These are phyloP conservation scores for Indicator maculatus DNA, from an alignment of 2,113 vertebrate species.

Conservation along the genomic window DNA sequence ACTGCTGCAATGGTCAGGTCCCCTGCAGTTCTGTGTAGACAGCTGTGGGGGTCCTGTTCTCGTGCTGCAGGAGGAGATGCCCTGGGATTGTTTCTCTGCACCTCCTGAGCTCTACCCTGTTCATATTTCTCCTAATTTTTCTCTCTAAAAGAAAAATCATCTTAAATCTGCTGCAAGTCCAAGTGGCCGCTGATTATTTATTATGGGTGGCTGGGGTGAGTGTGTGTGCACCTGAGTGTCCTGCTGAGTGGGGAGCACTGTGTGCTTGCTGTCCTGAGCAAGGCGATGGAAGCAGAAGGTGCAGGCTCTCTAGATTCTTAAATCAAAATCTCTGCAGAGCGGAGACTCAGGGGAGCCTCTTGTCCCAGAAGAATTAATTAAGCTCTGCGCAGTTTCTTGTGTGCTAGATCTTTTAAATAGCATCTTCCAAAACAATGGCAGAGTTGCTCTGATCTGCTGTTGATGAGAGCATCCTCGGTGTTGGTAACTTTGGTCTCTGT, in stretches of 20 bases:
- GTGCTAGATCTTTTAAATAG: background rate
- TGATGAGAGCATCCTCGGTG: background rate
- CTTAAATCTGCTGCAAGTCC: background rate
- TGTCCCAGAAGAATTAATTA: slow-evolving; percentile 44
- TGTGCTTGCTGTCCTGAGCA: background rate
- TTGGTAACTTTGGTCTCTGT: background rate
- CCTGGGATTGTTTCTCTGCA: background rate
- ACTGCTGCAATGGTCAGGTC: background rate
- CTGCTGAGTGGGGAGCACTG: background rate
- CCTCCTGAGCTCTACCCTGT: background rate
- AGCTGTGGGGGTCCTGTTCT: background rate
- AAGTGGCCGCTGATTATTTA: background rate
- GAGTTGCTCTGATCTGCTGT: background rate
- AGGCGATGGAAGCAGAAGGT: background rate
- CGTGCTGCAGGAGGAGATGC: background rate
- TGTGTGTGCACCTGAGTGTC: background rate
- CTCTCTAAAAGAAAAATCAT: background rate
- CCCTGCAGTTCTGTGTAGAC: background rate
- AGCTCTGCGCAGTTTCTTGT: background rate
- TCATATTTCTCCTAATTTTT: background rate
- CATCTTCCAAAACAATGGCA: background rate
- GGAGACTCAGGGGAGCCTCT: background rate
- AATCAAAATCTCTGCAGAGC: slow-evolving; percentile 22
- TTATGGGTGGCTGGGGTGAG: background rate
- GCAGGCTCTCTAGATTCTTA: background rate